Evolutionary conservation across 23 tunicate genomes (phyloP).

Genomic region (Trididemnum nubilum): DNA sequence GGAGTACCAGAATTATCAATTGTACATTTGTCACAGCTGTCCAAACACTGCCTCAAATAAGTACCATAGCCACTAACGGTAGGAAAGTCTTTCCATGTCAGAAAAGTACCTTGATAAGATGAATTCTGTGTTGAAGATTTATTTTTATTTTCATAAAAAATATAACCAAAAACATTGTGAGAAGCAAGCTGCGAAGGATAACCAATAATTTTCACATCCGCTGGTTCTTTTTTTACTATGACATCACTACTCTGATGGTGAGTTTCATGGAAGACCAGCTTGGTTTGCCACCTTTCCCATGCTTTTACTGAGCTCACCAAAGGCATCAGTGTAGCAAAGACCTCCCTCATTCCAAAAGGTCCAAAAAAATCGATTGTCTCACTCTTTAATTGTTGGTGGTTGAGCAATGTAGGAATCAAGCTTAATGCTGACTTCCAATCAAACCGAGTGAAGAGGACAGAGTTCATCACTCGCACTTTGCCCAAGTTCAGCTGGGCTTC

Average conservation of each 20-base stretch:
- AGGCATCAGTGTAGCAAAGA: background rate
- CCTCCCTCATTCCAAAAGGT: background rate
- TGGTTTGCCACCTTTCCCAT: background rate
- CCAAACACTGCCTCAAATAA: background rate
- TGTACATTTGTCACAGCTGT: background rate
- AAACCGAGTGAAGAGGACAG: conserved; percentile 6
- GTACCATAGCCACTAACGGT: background rate
- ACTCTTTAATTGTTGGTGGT: background rate
- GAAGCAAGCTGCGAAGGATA: background rate
- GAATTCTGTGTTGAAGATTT: background rate
- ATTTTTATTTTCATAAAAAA: background rate
- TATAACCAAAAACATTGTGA: background rate
- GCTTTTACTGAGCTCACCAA: conserved; percentile 10
- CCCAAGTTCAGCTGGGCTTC: background rate
- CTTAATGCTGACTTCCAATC: background rate
- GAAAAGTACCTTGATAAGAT: no score
- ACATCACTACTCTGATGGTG: background rate
- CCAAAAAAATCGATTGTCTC: conserved; percentile 11
- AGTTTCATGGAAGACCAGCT: background rate
- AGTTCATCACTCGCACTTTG: background rate
- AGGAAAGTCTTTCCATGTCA: conserved; percentile 14
- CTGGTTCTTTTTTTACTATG: background rate
- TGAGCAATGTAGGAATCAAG: background rate
- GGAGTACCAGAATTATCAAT: background rate
- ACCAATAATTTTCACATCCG: background rate